phyloP scores from a whole-genome alignment of 2,797 vertebrate species.

The Cyclopterus lumpus region DNA sequence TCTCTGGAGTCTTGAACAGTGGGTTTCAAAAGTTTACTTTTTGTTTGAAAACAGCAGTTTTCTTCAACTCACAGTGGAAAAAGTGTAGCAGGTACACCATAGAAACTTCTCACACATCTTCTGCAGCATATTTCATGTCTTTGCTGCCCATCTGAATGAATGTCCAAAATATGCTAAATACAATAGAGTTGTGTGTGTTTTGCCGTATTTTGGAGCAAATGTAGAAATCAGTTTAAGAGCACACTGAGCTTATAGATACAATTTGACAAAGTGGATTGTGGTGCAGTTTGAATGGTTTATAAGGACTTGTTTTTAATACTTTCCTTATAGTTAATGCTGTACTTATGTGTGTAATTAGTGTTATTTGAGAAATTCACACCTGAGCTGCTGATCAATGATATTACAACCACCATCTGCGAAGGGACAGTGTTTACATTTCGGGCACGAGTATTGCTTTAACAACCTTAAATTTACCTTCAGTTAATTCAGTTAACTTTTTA shows the following conservation, averaged over 20 bases:
- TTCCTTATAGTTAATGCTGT: not conserved
- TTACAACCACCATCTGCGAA: not conserved
- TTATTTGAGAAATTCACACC: conserved; percentile 12
- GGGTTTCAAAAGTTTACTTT: not conserved
- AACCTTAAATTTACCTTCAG: not conserved
- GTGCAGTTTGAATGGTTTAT: not conserved
- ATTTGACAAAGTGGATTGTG: not conserved
- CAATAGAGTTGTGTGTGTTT: not conserved
- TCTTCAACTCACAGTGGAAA: not conserved
- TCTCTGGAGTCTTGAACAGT: not conserved
- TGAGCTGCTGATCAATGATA: conserved; percentile 13
- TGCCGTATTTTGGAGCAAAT: not conserved
- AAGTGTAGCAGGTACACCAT: not conserved
- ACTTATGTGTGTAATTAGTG: not conserved
- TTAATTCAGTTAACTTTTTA: not conserved
- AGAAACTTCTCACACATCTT: not conserved
- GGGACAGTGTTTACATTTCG: not conserved
- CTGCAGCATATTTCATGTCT: not conserved
- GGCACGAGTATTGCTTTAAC: not conserved
- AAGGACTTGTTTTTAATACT: not conserved
- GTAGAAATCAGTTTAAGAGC: not conserved
- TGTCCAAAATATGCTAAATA: not conserved
- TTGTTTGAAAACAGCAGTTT: not conserved
- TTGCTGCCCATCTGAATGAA: not conserved
- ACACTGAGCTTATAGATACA: not conserved